These are phyloP conservation scores for Etia nguti DNA, from an alignment of 2,113 vertebrate genomes.

Conservation along the genomic window DNA sequence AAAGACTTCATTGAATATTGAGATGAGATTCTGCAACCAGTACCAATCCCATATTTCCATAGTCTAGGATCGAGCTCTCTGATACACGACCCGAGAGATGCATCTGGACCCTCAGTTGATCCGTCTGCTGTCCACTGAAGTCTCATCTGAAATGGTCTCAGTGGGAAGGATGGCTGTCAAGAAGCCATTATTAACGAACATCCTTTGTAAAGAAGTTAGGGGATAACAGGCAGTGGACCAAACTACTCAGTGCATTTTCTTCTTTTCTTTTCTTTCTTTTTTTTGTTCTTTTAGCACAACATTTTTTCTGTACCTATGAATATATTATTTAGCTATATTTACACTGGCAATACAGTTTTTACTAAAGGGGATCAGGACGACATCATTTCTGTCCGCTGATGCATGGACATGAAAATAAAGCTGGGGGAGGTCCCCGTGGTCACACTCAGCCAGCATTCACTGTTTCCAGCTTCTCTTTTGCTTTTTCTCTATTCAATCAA, in stretches of 20 bases:
- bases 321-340: not conserved
- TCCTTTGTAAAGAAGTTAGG: not conserved
- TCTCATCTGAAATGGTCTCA: not conserved
- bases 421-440: not conserved
- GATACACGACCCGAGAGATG: not conserved
- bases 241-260: not conserved
- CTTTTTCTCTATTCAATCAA: not conserved
- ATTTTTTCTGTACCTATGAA: not conserved
- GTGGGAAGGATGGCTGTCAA: not conserved
- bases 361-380: not conserved
- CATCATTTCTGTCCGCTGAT: not conserved
- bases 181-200: not conserved
- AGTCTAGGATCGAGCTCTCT: not conserved
- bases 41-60: not conserved
- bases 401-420: not conserved
- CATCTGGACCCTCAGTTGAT: not conserved
- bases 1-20: not conserved
- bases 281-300: not conserved
- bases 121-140: not conserved
- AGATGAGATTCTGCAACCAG: not conserved
- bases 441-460: not conserved
- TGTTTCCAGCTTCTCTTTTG: not conserved
- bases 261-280: not conserved
- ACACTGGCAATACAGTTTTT: not conserved
- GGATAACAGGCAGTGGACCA: not conserved